A percentile compares a stretch with the other conserved stretches of the same genome.
phyloP scores from a whole-genome alignment of 2,888 invertebrate species.

The Micoletzkya japonica region DNA sequence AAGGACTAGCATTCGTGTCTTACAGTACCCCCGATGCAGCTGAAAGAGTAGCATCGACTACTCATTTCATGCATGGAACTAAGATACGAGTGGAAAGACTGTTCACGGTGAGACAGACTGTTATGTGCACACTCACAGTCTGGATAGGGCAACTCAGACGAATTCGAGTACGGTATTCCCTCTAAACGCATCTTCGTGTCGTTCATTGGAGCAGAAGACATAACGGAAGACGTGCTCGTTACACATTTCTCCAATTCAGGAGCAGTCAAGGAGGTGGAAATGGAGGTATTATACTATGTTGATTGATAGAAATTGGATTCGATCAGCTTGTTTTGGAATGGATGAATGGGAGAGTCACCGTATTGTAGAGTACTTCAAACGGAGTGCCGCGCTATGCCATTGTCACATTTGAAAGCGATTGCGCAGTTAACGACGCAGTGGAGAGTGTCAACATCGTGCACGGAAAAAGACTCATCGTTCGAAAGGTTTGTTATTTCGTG shows the following conservation, averaged over 20 bases:
- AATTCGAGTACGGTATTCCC: slow-evolving; percentile 1
- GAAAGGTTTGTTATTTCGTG: slow-evolving; percentile 9
- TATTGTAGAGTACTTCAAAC: too few species aligned
- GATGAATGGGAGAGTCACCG: neutral
- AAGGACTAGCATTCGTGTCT: slow-evolving; percentile 9
- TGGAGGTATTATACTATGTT: too few species aligned
- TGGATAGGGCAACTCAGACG: slow-evolving; percentile 3
- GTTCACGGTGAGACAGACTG: neutral
- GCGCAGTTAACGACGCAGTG: slow-evolving; percentile 16
- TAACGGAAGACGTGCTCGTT: neutral
- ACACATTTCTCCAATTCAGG: slow-evolving; percentile 22
- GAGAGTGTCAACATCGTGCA: slow-evolving; percentile 7
- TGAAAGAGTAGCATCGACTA: neutral
- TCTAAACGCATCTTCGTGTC: slow-evolving; percentile 15
- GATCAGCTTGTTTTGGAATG: too few species aligned
- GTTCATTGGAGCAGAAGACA: slow-evolving; percentile 8
- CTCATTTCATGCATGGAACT: neutral
- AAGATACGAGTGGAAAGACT: slow-evolving; percentile 6
- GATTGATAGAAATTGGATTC: too few species aligned
- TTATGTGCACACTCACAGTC: too few species aligned
- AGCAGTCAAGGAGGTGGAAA: neutral
- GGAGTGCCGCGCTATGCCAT: slow-evolving; percentile 10
- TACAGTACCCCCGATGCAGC: neutral
- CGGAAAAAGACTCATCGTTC: slow-evolving; percentile 23
- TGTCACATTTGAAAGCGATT: slow-evolving; percentile 18